These are phyloP conservation scores for Loxodonta africana DNA, from an alignment of 2,113 vertebrate species.

Conservation along the genomic window DNA sequence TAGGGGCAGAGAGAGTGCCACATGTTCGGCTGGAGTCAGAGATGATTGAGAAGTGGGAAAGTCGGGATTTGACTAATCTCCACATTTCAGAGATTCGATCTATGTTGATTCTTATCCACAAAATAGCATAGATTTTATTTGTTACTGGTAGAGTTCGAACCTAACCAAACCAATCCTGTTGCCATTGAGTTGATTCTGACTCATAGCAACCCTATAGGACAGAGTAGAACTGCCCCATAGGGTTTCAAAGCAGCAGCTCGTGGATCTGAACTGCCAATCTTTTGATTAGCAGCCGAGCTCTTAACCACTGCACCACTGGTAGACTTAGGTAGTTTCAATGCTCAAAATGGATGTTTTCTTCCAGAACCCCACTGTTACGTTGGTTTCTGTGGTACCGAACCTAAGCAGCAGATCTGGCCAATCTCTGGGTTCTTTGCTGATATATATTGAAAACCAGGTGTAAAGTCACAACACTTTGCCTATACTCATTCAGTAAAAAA, in stretches of 20 bases:
- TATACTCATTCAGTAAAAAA: not conserved
- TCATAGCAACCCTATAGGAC: too few species aligned
- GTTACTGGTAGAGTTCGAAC: not conserved
- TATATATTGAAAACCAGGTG: not conserved
- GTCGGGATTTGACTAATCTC: not conserved
- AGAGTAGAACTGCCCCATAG: too few species aligned
- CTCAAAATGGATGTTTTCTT: not conserved
- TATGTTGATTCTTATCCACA: not conserved
- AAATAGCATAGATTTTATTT: not conserved
- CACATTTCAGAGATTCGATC: not conserved
- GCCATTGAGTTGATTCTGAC: too few species aligned
- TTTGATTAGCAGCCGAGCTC: too few species aligned
- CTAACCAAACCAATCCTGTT: too few species aligned
- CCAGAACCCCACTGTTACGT: not conserved
- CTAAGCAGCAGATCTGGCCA: not conserved
- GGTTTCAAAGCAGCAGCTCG: too few species aligned
- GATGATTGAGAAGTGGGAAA: not conserved
- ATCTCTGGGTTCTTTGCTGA: not conserved
- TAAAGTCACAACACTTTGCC: not conserved
- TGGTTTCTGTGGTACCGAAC: not conserved
- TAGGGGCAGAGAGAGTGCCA: not conserved
- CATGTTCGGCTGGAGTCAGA: not conserved
- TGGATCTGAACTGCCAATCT: too few species aligned
- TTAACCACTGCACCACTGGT: too few species aligned
- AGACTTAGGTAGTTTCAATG: not conserved